Conservation (phyloP, 2,797 vertebrate genomes). For the Schizopygopsis pylzovi region DNA sequence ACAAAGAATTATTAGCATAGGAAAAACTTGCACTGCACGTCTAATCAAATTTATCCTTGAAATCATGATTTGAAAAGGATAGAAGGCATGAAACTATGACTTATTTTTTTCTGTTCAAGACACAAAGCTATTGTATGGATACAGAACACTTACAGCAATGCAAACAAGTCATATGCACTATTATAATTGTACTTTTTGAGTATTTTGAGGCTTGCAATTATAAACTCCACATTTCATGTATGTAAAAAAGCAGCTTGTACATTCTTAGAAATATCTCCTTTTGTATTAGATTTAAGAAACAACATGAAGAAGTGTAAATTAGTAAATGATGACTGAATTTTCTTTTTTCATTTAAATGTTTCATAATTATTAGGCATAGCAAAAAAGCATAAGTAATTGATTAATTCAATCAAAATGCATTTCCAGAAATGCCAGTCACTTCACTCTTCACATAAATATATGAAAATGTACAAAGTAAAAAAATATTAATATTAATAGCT, state of each 20-base stretch:
- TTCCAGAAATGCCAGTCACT: conserved; percentile 68
- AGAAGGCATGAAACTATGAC: not conserved
- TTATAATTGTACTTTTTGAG: not conserved
- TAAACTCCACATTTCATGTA: not conserved
- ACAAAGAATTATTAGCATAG: not conserved
- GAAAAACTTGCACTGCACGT: not conserved
- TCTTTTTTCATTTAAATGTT: not conserved
- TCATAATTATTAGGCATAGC: not conserved
- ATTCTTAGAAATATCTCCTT: not conserved
- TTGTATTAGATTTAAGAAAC: not conserved
- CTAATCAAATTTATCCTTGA: not conserved
- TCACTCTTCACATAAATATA: not conserved
- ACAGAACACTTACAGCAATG: not conserved
- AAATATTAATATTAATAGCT: not conserved
- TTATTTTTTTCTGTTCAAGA: not conserved
- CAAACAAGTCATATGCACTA: not conserved
- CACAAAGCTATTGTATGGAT: not conserved
- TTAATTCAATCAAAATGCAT: conserved; percentile 1
- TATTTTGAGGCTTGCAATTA: not conserved
- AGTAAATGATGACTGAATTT: not conserved
- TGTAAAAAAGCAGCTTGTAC: not conserved
- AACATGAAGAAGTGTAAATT: not conserved
- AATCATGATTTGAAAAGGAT: not conserved
- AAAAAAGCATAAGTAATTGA: not conserved
- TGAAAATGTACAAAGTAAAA: not conserved